Evolutionary conservation across 37 sponge, comb jelly and placozoan species (phyloP), one percentile per base, ranked within the genome.

Genomic region (Beroe ovata): DNA sequence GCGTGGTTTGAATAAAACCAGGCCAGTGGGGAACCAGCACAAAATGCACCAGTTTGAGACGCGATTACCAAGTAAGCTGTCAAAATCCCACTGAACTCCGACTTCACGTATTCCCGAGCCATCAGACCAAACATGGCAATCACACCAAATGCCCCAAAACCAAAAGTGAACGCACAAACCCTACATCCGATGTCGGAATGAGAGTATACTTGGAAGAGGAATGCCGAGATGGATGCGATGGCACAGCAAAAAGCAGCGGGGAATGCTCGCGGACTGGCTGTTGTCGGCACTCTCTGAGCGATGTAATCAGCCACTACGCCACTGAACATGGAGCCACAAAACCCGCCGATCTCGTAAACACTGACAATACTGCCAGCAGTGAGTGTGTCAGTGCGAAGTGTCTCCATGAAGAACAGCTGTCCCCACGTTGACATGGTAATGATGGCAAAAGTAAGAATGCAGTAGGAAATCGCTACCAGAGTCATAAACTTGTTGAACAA

Each of bases 341-440:
- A 77, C 84, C 84, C 84, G 11, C 84, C 84, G 20, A 77, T 42
- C 54, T 77, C 84, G 38, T 40, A 77, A 1, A 39, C 22, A 77
- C 84, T 77, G 28, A 77, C 54, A 6, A 77, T 39, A 39, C 18
- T 1, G 23, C 84, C 84, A 4, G 84, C 84, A 22, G 84, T 42
- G 8, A 77, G 38, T 0, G 84, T 42, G 84, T 77, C 84, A 8
- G 25, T 40, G 54, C n/a, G n/a, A 1, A 77, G 38, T 54, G 19
- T 39, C 28, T 39, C 42, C 8, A 77, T 42, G 33, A 77, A 77
- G 18, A 42, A 40, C 21, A 77, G 16, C 54, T 77, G 84, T 4
- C 84, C 84, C 84, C 84, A 77, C 0, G 84, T 77, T 21, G 54
- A 42, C 28, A 77, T 41, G 38, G 84, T 11, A 23, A 77, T 77